These are phyloP conservation scores for Sinocyclocheilus anophthalmus DNA, from an alignment of 2,113 vertebrate genomes.

Conservation along the genomic window DNA sequence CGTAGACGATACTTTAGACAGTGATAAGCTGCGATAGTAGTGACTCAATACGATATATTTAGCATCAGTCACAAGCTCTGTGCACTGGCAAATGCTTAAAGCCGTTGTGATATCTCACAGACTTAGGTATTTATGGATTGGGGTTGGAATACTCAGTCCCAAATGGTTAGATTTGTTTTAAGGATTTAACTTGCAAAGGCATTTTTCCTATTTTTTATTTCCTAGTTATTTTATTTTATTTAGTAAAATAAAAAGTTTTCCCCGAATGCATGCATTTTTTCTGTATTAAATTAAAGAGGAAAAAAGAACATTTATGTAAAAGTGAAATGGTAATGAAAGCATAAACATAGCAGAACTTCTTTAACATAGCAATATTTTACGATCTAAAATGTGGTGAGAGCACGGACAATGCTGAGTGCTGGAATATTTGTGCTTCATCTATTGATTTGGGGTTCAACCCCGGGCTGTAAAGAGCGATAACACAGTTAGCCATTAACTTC, in stretches of 20 bases:
- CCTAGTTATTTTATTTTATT: neutral
- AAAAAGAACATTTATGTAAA: neutral
- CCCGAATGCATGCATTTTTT: too few relatives aligned
- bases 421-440: slow-evolving; percentile 75
- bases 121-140: slow-evolving; percentile 10
- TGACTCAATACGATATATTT: slow-evolving; percentile 12
- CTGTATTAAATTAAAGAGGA: neutral
- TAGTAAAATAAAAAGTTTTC: neutral
- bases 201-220: neutral
- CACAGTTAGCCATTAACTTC: slow-evolving; percentile 76
- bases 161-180: too few relatives aligned
- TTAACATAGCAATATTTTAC: neutral
- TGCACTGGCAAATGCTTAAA: slow-evolving; percentile 1
- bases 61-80: slow-evolving; percentile 2
- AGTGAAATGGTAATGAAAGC: neutral
- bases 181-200: neutral
- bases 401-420: slow-evolving; percentile 68
- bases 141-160: neutral
- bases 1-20: slow-evolving; percentile 2
- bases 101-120: slow-evolving; percentile 4
- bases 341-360: neutral
- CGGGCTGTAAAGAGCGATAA: slow-evolving; percentile 77
- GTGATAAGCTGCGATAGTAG: slow-evolving; percentile 33
- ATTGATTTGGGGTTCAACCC: slow-evolving; percentile 79
- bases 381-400: slow-evolving; percentile 17